Conservation (phyloP, 2,888 invertebrate species). For the Epicampocera succincta region DNA sequence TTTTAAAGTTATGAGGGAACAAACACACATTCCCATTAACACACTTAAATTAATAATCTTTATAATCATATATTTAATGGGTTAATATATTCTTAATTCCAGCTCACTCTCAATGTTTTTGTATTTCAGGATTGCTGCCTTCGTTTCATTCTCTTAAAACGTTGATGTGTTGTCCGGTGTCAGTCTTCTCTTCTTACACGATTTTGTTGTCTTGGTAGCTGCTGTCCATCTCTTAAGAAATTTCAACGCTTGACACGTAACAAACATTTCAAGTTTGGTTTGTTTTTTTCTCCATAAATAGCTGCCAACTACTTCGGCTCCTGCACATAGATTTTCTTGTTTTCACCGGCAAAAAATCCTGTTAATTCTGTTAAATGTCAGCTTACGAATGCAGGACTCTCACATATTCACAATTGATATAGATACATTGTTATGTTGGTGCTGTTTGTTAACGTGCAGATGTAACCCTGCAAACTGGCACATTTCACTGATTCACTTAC, state of each 20-base stretch:
- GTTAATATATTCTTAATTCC: no score
- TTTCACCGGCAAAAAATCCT: not conserved
- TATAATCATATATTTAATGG: no score
- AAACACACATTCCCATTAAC: no score
- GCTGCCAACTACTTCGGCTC: constrained; percentile 12
- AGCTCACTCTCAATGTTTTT: no score
- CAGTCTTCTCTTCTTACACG: not conserved
- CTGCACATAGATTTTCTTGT: constrained; percentile 5
- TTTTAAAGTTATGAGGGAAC: no score
- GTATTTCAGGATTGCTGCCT: no score
- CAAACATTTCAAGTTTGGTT: not conserved
- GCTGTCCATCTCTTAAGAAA: constrained; percentile 7
- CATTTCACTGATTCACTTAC: constrained; percentile 57
- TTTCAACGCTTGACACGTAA: constrained; percentile 12
- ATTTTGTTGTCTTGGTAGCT: not conserved
- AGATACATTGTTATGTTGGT: constrained; percentile 18
- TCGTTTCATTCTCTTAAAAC: no score
- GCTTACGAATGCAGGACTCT: constrained; percentile 28
- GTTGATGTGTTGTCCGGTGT: no score
- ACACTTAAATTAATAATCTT: no score
- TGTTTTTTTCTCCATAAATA: not conserved
- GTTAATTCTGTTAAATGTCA: constrained; percentile 37
- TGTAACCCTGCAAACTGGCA: constrained; percentile 58
- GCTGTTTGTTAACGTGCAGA: constrained; percentile 27
- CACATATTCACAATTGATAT: constrained; percentile 37